phyloP scores from a whole-genome alignment of 2,113 vertebrate genomes.

The Callorhinus ursinus region DNA sequence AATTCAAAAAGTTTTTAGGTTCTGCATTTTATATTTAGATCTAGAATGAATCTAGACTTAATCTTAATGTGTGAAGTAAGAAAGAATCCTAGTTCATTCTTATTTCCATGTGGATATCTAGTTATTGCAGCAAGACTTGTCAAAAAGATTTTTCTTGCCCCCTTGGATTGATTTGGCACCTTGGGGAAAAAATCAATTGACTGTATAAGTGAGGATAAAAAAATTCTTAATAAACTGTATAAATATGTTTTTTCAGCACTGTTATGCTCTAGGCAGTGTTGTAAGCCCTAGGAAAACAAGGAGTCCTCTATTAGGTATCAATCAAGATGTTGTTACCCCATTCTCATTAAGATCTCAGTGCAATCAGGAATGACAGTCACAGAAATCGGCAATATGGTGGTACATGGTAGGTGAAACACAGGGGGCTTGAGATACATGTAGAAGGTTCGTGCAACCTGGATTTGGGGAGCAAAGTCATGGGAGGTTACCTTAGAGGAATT shows the following conservation, averaged over 20 bases:
- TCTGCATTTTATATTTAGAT: neutral
- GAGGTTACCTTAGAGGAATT: neutral
- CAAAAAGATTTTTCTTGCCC: neutral
- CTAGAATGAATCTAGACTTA: neutral
- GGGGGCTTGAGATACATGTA: neutral
- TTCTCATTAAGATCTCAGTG: neutral
- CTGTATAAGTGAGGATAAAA: neutral
- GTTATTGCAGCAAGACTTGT: neutral
- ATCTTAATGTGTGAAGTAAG: neutral
- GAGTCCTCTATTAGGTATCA: neutral
- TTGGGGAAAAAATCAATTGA: neutral
- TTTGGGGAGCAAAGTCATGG: neutral
- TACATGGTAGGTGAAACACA: neutral
- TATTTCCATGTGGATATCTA: neutral
- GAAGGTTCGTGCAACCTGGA: neutral
- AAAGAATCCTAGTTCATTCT: neutral
- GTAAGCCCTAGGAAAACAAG: neutral
- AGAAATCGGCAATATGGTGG: neutral
- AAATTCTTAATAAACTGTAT: neutral
- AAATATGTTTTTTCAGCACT: neutral
- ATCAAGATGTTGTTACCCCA: neutral
- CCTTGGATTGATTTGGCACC: neutral
- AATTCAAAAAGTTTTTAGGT: neutral
- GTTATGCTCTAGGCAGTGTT: neutral
- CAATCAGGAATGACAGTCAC: neutral